A percentile compares a stretch with the other conserved stretches of the same genome.
Conservation (phyloP, 2,113 vertebrate genomes). For the Labrus mixtus region DNA sequence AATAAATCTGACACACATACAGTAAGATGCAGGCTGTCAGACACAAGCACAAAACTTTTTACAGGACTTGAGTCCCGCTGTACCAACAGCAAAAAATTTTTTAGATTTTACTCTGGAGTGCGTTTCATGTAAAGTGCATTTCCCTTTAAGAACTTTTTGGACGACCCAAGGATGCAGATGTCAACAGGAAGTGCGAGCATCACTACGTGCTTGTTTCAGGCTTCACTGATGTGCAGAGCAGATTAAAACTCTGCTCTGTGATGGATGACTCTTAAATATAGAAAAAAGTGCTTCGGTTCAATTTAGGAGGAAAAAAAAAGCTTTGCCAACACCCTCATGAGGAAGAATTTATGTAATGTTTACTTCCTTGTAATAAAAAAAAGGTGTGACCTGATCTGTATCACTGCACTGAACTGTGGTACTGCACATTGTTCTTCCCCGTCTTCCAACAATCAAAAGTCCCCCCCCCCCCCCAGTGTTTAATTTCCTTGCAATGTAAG, state of each 20-base stretch:
- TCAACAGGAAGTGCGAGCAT: background rate
- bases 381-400: background rate
- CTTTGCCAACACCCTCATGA: background rate
- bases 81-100: too few relatives aligned
- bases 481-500: background rate
- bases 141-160: background rate
- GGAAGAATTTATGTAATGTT: background rate
- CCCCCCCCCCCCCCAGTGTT: too few relatives aligned
- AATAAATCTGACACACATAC: background rate
- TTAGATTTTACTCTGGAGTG: background rate
- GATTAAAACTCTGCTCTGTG: background rate
- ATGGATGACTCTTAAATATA: background rate
- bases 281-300: background rate
- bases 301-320: background rate
- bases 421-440: background rate
- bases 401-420: background rate
- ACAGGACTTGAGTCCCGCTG: too few relatives aligned
- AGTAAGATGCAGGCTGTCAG: background rate
- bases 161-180: background rate
- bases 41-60: too few relatives aligned
- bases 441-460: background rate
- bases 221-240: background rate
- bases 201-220: background rate
- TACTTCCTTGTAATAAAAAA: slow-evolving; percentile 21
- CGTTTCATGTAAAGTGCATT: background rate